Conservation (phyloP, 2,888 invertebrate genomes). For the Cataglyphis altisquamis region DNA sequence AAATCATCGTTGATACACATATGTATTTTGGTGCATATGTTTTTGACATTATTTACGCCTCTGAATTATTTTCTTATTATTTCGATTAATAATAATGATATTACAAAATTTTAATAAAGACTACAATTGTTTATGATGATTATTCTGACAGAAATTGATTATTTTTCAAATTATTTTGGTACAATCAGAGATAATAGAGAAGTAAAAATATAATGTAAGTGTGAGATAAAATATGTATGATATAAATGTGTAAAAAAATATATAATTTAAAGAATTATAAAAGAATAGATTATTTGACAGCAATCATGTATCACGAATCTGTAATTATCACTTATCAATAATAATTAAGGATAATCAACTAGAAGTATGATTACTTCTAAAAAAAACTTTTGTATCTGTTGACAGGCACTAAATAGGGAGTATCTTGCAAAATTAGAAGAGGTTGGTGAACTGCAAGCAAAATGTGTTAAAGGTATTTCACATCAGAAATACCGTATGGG, state of each 20-base stretch:
- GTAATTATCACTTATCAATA: background rate
- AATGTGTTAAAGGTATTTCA: slow-evolving; percentile 95
- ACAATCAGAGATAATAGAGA: background rate
- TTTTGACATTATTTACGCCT: background rate
- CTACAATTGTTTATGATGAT: background rate
- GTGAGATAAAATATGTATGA: background rate
- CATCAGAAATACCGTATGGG: slow-evolving; percentile 97
- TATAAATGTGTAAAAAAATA: background rate
- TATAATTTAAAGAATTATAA: background rate
- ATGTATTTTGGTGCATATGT: background rate
- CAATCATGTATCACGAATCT: background rate
- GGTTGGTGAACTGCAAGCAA: slow-evolving; percentile 93
- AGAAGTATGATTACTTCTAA: background rate
- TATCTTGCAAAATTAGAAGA: slow-evolving; percentile 95
- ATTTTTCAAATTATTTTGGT: background rate
- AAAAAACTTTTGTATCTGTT: slow-evolving; percentile 38
- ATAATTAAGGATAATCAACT: background rate
- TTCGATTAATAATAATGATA: background rate
- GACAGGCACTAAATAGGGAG: slow-evolving; percentile 92
- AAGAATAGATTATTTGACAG: background rate
- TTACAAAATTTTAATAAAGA: slow-evolving; percentile 13
- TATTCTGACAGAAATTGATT: background rate
- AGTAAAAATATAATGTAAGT: background rate
- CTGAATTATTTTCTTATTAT: background rate
- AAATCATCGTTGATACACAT: no score